These are phyloP conservation scores for Drosophila demipolita DNA, from an alignment of 2,888 invertebrate species.

Conservation along the genomic window DNA sequence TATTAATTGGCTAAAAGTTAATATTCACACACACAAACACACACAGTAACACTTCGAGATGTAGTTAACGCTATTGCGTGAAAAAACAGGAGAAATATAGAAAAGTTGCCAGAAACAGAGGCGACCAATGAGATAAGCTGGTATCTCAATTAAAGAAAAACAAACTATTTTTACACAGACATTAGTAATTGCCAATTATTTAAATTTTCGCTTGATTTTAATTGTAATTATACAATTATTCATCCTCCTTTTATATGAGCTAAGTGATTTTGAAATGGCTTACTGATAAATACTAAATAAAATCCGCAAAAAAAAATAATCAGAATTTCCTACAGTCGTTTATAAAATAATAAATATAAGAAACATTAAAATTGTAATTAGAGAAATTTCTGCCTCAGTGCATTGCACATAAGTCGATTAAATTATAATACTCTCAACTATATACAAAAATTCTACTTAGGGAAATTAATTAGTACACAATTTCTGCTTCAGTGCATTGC, in stretches of 20 bases:
- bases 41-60: background rate
- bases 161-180: background rate
- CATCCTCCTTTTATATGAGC: background rate
- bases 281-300: background rate
- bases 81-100: background rate
- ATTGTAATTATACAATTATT: background rate
- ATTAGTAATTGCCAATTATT: background rate
- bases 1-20: slow-evolving; percentile 76
- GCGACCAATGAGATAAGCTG: background rate
- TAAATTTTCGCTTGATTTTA: background rate
- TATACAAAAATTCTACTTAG: background rate
- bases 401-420: background rate
- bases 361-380: background rate
- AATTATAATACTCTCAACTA: background rate
- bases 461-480: background rate
- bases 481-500: background rate
- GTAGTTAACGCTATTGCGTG: background rate
- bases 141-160: background rate
- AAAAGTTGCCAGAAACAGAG: background rate
- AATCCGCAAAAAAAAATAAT: background rate
- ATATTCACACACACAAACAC: slow-evolving; percentile 44
- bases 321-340: background rate
- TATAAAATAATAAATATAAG: background rate
- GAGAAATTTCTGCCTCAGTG: background rate
- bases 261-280: background rate